phyloP scores from a whole-genome alignment of 2,888 invertebrate genomes.

The Aleiodes alternator region DNA sequence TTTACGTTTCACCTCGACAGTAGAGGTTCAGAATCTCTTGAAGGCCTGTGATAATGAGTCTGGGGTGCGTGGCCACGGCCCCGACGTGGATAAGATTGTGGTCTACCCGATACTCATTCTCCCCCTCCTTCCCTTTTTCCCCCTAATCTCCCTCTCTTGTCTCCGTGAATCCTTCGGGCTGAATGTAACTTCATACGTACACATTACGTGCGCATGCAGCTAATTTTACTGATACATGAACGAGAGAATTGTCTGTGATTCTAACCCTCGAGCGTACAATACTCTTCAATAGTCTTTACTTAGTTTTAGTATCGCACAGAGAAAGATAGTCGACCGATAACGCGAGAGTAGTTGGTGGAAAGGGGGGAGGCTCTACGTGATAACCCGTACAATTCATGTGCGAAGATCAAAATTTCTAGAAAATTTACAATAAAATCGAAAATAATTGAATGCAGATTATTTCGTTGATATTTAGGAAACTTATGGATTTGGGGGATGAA shows the following conservation, averaged over 20 bases:
- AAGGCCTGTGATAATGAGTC: too few relatives aligned
- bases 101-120: constrained; percentile 29
- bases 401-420: neutral
- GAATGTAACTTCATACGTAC: neutral
- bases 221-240: neutral
- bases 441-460: too few relatives aligned
- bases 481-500: too few relatives aligned
- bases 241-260: constrained; percentile 1
- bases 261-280: constrained; percentile 1
- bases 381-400: constrained; percentile 39
- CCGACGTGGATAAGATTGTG: constrained; percentile 42
- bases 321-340: constrained; percentile 35
- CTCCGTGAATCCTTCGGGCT: constrained; percentile 12
- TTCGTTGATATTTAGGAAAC: too few relatives aligned
- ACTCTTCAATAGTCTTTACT: constrained; percentile 19
- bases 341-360: neutral
- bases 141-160: constrained; percentile 13
- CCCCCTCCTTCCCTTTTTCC: too few relatives aligned
- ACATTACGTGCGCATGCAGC: neutral
- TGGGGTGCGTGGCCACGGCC: constrained; percentile 36
- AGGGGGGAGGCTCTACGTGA: neutral
- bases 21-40: too few relatives aligned
- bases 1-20: too few relatives aligned
- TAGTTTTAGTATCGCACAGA: constrained; percentile 3
- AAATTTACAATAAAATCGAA: neutral